A percentile compares a stretch with the other conserved stretches of the same genome.
Evolutionary conservation across 2,888 invertebrate species (phyloP).

Genomic region (Eurytoma californica): DNA sequence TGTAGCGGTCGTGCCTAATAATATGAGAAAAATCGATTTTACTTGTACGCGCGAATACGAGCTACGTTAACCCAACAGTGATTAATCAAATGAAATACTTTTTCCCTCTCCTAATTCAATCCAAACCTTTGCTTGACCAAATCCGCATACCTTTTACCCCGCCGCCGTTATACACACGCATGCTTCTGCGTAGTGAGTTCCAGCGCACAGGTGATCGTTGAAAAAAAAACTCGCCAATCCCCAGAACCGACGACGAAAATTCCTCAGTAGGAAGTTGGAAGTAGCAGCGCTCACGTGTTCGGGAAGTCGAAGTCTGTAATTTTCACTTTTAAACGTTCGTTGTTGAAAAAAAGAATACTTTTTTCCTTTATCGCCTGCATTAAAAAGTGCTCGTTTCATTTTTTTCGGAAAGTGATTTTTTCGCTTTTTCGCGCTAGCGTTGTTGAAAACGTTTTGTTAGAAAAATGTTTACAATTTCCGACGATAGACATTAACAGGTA

Average conservation of each 20-base stretch:
- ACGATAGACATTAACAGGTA: too few species aligned
- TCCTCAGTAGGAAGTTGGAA: slow-evolving; percentile 58
- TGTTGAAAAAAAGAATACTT: too few species aligned
- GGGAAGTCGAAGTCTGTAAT: neutral
- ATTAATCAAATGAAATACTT: slow-evolving; percentile 32
- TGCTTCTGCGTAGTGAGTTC: slow-evolving; percentile 2
- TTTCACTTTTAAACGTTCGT: too few species aligned
- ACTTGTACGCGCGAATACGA: neutral
- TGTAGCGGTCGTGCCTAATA: too few species aligned
- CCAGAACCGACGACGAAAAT: slow-evolving; percentile 12
- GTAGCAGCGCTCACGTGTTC: slow-evolving; percentile 9
- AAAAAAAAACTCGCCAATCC: neutral
- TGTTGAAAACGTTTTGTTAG: too few species aligned
- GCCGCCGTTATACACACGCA: neutral
- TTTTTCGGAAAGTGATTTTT: too few species aligned
- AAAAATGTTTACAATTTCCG: too few species aligned
- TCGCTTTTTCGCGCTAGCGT: too few species aligned
- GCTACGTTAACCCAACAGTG: neutral
- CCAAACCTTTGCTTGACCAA: slow-evolving; percentile 22
- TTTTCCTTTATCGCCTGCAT: too few species aligned
- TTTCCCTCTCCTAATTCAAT: neutral
- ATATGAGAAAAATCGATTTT: neutral
- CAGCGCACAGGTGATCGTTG: slow-evolving; percentile 2
- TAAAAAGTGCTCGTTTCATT: too few species aligned
- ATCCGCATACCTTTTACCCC: slow-evolving; percentile 34